phyloP scores from a whole-genome alignment of 2,797 vertebrate species.

The Lepidocolaptes lacrymiger region DNA sequence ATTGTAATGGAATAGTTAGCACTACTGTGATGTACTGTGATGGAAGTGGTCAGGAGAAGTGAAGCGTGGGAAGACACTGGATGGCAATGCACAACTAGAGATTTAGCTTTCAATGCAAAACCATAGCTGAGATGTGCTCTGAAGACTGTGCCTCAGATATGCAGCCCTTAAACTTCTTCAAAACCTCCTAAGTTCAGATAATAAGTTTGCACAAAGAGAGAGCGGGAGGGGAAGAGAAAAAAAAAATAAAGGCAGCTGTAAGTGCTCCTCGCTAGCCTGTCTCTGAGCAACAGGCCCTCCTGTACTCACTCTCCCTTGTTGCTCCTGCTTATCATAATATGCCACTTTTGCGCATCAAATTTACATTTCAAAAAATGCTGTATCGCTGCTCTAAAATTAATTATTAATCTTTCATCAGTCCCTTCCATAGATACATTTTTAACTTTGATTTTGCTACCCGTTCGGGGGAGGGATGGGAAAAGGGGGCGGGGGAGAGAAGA shows the following conservation, averaged over 20 bases:
- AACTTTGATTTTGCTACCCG: constrained; percentile 74
- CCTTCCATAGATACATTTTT: constrained; percentile 73
- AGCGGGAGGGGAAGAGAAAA: constrained; percentile 30
- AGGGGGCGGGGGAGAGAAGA: constrained; percentile 50
- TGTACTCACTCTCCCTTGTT: constrained; percentile 50
- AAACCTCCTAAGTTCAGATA: constrained; percentile 45
- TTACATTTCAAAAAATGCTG: constrained; percentile 79
- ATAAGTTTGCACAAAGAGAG: constrained; percentile 64
- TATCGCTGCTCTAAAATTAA: constrained; percentile 75
- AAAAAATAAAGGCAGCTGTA: constrained; percentile 15
- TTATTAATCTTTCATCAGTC: constrained; percentile 76
- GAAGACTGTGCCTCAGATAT: constrained; percentile 7
- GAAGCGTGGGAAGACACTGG: constrained; percentile 43
- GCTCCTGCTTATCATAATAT: constrained; percentile 71
- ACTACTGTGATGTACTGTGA: neutral
- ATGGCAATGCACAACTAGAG: constrained; percentile 54
- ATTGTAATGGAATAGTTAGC: neutral
- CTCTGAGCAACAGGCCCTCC: constrained; percentile 60
- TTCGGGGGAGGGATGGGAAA: constrained; percentile 50
- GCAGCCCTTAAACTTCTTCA: constrained; percentile 55
- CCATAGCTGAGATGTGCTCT: neutral
- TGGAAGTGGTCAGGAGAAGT: constrained; percentile 16
- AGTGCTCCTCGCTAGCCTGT: constrained; percentile 54
- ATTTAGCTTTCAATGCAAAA: constrained; percentile 21
- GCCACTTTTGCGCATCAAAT: constrained; percentile 72